Base-by-base conservation (phyloP, 2,113 vertebrate genomes). In the Podarcis raffonei region DNA sequence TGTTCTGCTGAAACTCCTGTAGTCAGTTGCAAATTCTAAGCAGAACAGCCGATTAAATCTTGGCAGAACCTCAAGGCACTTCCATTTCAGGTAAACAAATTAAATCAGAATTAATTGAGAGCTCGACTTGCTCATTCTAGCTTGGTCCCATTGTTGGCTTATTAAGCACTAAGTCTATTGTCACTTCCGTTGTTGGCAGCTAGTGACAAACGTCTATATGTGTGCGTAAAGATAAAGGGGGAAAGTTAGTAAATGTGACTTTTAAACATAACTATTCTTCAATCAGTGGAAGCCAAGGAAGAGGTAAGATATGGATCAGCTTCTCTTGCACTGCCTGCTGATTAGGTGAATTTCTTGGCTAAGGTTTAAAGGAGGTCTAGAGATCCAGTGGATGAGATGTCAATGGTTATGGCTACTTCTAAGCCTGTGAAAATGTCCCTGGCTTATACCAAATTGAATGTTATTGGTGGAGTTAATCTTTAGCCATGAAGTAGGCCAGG, bases 81-180 rank as follows among this genome's bases (percentile, higher is more conserved):
- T 93, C 92, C 0, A 0, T 92, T 94, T 71, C 83, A 93, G 86
- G 72, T 88, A 93, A 92, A 89, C 71, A 91, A 93, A 91, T 91
- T 76, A 88, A 91, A 95, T 82, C 30, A 20, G 5, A 91, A 81
- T 90, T 93, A 90, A 94, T 90, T 87, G 78, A 59, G 69, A 65
- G 86, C 81, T 77, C 39, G 23, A 22, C 80, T 91, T 93, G 16
- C 76, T 87, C 2, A 85, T 48, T 83, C 27, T 82, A 68, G 59
- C 2, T 1, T 88, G 87, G 5, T 35, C 89, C 92, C 89, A 82
- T 39, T 93, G 86, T 93, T 92, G 87, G 42, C n/a, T 87, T 71
- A 71, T 69, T 65, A n/a, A 76, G n/a, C 30, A 74, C 48, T 72
- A 23, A 23, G 23, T 78, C 35, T 66, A 75, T 88, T 83, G 87